Base-by-base conservation (phyloP, 2,888 invertebrate genomes). In the Scaeva pyrastri region DNA sequence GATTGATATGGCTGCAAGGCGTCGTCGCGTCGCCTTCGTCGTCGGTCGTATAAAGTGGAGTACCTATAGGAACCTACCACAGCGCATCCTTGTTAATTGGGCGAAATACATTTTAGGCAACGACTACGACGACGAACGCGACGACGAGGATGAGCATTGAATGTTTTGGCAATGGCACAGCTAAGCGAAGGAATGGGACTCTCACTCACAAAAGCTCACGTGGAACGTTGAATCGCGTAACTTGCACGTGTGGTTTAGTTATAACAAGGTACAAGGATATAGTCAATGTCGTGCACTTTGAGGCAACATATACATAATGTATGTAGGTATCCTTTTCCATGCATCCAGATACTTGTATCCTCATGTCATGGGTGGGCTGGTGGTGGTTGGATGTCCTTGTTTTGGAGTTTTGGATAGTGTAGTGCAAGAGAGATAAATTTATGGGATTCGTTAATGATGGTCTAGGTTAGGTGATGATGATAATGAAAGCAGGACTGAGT, bases 81-180 rank as follows among this genome's bases (percentile, higher is more conserved):
- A 64, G 7, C 23, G 78, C 68, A 79, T 74, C 79, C 80, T 68
- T 76, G 72, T 72, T 81, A 81, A 76, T 72, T 75, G 80, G 71
- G 39, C 58, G 84, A 75, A 80, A 80, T 85, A 71, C 64, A 80
- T 80, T 31, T 85, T 66, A 36, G 43, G 43, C 71, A 48, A 58
- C 19, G 21, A 56, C 12, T 60, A 23, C 31, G 26, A 21, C n/a
- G 1, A 48, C 23, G 12, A 19, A n/a, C 8, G 8, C 6, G 31
- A 4, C 8, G 31, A 31, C 31, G 31, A 31, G 52, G 36, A 48
- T 26, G 16, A 64, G 23, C 7, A 3, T 64, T 31, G 14, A 73
- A 52, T 11, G n/a, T 52, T 50, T 60, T 43, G 11, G n/a, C 31
- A 7, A 7, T 31, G 31, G 8, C 31, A 31, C 8, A 23, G 36